A percentile compares a stretch with the other conserved stretches of the same genome.
These are phyloP conservation scores for Himalopsyche anomala DNA, from an alignment of 2,888 invertebrate species.

Conservation along the genomic window DNA sequence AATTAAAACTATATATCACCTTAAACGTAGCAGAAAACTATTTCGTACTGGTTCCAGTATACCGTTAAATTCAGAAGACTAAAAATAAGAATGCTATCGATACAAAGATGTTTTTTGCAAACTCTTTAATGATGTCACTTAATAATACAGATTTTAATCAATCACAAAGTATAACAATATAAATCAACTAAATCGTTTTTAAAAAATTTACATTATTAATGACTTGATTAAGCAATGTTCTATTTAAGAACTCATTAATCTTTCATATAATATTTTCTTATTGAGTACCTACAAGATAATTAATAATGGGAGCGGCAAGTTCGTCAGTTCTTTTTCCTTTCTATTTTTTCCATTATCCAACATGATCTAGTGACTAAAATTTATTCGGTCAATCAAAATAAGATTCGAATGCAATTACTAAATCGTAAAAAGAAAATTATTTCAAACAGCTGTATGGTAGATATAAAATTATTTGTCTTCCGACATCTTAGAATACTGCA, in stretches of 20 bases:
- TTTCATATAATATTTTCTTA: not conserved
- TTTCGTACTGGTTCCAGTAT: too few species aligned
- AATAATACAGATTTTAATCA: not conserved
- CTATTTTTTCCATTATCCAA: conserved; percentile 23
- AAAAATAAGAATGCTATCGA: not conserved
- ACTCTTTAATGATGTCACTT: conserved; percentile 2
- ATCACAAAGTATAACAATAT: not conserved
- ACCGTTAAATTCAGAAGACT: not conserved
- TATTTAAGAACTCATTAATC: conserved; percentile 11
- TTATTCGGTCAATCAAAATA: not conserved
- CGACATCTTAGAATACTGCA: too few species aligned
- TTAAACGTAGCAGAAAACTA: too few species aligned
- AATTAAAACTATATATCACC: too few species aligned
- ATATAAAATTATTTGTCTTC: too few species aligned
- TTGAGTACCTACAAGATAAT: not conserved
- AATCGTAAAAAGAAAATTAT: too few species aligned
- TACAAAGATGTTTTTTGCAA: not conserved
- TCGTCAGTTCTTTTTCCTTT: conserved; percentile 29
- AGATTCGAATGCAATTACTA: too few species aligned
- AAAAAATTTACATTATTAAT: conserved; percentile 26
- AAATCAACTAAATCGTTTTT: not conserved
- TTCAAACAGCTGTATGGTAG: too few species aligned
- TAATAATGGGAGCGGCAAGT: conserved; percentile 28
- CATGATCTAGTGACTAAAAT: not conserved
- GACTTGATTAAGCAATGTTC: conserved; percentile 35